phyloP scores from a whole-genome alignment of 2,797 vertebrate species.

The Oreortyx pictus region DNA sequence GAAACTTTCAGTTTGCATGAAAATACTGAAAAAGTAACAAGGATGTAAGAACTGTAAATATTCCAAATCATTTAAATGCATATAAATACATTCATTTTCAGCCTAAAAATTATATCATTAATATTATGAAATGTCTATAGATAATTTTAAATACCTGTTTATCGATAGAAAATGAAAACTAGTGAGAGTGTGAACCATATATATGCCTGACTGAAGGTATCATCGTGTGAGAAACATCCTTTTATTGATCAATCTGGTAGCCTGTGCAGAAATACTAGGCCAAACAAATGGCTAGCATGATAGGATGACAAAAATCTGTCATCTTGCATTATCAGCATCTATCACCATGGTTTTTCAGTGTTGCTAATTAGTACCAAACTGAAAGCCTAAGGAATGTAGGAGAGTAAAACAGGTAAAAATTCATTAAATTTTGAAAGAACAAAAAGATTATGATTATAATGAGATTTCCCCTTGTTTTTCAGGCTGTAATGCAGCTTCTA shows the following conservation, averaged over 20 bases:
- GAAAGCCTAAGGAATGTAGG: neutral
- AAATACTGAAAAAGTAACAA: neutral
- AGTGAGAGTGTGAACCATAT: neutral
- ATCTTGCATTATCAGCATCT: neutral
- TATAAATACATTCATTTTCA: neutral
- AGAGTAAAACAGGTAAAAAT: neutral
- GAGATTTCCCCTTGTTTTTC: neutral
- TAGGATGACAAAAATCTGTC: constrained; percentile 23
- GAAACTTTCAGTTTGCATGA: neutral
- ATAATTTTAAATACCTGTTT: neutral
- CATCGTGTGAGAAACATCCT: neutral
- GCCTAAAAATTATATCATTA: neutral
- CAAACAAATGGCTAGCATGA: constrained; percentile 23
- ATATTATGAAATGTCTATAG: neutral
- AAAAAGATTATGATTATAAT: neutral
- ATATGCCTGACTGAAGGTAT: neutral
- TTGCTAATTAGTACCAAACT: neutral
- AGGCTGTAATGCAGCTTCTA: neutral
- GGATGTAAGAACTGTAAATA: neutral
- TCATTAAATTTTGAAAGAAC: neutral
- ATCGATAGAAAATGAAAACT: neutral
- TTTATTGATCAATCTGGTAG: neutral
- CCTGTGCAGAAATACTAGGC: constrained; percentile 6
- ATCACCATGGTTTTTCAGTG: neutral
- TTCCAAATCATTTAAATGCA: neutral